phyloP scores from a whole-genome alignment of 2,888 invertebrate genomes.

The Microplitis deprimator region DNA sequence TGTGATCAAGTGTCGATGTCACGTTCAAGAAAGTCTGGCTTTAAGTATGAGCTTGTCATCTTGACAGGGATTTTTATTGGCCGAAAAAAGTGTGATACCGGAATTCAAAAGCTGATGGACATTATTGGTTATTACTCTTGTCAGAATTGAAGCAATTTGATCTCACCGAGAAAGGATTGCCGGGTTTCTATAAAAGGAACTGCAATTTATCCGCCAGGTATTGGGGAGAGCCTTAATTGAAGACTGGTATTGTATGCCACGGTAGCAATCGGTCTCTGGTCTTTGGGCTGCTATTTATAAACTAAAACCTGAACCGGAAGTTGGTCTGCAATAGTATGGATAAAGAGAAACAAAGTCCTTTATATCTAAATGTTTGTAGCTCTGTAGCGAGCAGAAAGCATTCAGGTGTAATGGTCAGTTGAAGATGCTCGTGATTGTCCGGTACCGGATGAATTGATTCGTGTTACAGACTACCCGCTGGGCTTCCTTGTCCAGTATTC shows the following conservation, averaged over 20 bases:
- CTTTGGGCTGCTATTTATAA: constrained; percentile 39
- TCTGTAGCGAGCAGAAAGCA: constrained; percentile 51
- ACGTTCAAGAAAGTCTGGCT: constrained; percentile 1
- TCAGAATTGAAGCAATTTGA: constrained; percentile 24
- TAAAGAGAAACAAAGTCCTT: no score
- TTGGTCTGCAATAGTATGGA: constrained; percentile 59
- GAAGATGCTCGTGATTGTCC: constrained; percentile 67
- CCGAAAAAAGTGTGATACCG: constrained; percentile 7
- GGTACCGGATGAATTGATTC: constrained; percentile 55
- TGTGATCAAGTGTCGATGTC: constrained; percentile 23
- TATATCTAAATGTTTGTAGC: no score
- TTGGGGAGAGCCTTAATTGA: constrained; percentile 27
- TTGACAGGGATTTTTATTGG: background rate
- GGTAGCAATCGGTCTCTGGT: no score
- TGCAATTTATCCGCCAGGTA: background rate
- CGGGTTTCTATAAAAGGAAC: background rate
- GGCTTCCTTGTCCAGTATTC: constrained; percentile 17
- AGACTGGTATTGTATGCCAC: background rate
- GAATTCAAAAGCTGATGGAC: constrained; percentile 8
- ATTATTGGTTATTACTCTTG: constrained; percentile 12
- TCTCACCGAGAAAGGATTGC: background rate
- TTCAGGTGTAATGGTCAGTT: constrained; percentile 71
- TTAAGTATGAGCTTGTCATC: background rate
- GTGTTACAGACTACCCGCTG: constrained; percentile 25
- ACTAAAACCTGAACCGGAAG: constrained; percentile 62